A percentile compares a stretch with the other conserved stretches of the same genome.
Conservation (phyloP, 2,888 invertebrate genomes). For the Polyploca ridens region DNA sequence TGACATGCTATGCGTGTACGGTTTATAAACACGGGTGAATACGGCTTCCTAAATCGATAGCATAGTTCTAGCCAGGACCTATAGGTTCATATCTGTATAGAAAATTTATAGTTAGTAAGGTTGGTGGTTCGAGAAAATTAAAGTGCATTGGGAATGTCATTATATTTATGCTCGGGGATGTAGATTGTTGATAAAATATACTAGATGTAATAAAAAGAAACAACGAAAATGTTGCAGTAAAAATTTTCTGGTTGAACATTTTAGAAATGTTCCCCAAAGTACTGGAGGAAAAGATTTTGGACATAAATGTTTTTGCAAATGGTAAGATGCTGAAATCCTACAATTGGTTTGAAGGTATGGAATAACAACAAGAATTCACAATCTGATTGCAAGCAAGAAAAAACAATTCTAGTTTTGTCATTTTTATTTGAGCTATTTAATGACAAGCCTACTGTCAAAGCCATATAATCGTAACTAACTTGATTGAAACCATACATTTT, state of each 20-base stretch:
- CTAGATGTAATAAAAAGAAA: too few relatives aligned
- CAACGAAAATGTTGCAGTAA: too few relatives aligned
- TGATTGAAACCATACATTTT: neutral
- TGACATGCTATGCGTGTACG: conserved; percentile 10
- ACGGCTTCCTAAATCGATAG: neutral
- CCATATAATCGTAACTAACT: neutral
- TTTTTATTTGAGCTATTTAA: neutral
- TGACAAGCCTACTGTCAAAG: neutral
- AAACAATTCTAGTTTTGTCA: neutral
- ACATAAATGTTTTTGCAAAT: too few relatives aligned
- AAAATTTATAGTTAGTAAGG: neutral
- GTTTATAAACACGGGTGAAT: neutral
- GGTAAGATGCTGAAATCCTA: too few relatives aligned
- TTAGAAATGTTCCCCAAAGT: too few relatives aligned
- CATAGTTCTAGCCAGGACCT: neutral
- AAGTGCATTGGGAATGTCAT: neutral
- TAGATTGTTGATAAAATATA: neutral
- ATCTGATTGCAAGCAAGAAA: neutral
- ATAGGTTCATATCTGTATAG: neutral
- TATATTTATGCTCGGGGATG: neutral
- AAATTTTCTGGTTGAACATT: too few relatives aligned
- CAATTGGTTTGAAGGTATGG: too few relatives aligned
- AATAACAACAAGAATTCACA: too few relatives aligned
- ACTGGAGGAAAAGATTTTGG: too few relatives aligned
- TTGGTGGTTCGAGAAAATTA: neutral